phyloP scores from a whole-genome alignment of 2,797 vertebrate species.

The Onychomys torridus region DNA sequence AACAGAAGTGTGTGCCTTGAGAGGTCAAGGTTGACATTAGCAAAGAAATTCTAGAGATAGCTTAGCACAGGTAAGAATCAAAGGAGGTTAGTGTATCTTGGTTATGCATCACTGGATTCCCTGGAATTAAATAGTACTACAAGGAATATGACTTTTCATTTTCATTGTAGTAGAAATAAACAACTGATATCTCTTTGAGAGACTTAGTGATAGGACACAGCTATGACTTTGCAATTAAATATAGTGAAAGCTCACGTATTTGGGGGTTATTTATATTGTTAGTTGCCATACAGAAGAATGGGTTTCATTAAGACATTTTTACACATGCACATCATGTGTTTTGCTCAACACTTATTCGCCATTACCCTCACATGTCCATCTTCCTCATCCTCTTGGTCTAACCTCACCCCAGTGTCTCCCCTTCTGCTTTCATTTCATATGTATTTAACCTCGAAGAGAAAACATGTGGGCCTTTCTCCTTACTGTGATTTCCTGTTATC shows the following conservation, averaged over 20 bases:
- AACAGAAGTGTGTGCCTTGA: not conserved
- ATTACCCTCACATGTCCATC: too few species aligned
- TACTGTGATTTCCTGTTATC: not conserved
- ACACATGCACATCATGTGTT: too few species aligned
- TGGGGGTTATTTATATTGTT: not conserved
- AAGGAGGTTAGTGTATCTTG: not conserved
- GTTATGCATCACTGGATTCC: not conserved
- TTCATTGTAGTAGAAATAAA: constrained; percentile 40
- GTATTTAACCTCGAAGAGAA: not conserved
- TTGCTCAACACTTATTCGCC: too few species aligned
- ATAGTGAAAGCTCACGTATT: not conserved
- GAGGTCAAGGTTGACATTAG: constrained; percentile 30
- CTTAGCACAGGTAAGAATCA: not conserved
- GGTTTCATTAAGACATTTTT: not conserved
- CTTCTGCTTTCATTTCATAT: not conserved
- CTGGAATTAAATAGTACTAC: not conserved
- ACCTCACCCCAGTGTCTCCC: not conserved
- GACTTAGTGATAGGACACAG: not conserved
- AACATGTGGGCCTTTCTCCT: not conserved
- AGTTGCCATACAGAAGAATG: not conserved
- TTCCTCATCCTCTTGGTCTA: not conserved
- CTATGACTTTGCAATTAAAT: constrained; percentile 54
- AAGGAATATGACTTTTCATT: constrained; percentile 27
- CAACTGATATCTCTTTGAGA: not conserved
- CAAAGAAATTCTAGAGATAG: not conserved